These are phyloP conservation scores for Climacteris rufus DNA, from an alignment of 2,113 vertebrate species.

Conservation along the genomic window DNA sequence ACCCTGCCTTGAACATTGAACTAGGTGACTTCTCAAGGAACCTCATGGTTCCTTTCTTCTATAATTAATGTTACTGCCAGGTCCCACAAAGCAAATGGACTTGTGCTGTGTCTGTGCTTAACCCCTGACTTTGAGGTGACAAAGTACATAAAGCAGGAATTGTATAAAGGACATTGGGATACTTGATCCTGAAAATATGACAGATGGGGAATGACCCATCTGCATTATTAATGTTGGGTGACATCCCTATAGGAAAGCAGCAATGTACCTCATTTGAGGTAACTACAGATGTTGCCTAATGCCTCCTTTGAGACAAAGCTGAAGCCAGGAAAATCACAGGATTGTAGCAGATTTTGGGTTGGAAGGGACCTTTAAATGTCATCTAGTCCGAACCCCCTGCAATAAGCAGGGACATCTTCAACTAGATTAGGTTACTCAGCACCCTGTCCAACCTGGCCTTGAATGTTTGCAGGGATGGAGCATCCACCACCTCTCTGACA, in stretches of 20 bases:
- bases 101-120: not conserved
- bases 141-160: not conserved
- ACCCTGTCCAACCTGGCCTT: not conserved
- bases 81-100: accelerated
- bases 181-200: not conserved
- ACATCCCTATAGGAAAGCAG: not conserved
- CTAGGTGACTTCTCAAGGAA: not conserved
- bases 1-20: not conserved
- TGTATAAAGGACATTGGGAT: not conserved
- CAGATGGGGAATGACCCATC: not conserved
- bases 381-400: not conserved
- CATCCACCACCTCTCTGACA: not conserved
- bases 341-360: not conserved
- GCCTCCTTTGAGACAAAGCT: not conserved
- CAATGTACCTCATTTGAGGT: not conserved
- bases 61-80: not conserved
- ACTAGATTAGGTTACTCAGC: not conserved
- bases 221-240: not conserved
- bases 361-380: not conserved
- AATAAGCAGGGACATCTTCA: not conserved
- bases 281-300: not conserved
- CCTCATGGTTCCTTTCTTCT: not conserved
- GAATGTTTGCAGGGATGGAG: not conserved
- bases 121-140: not conserved
- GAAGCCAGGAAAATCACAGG: not conserved